Evolutionary conservation across 2,888 invertebrate species (phyloP).

Genomic region (Dryadula phaetusa): DNA sequence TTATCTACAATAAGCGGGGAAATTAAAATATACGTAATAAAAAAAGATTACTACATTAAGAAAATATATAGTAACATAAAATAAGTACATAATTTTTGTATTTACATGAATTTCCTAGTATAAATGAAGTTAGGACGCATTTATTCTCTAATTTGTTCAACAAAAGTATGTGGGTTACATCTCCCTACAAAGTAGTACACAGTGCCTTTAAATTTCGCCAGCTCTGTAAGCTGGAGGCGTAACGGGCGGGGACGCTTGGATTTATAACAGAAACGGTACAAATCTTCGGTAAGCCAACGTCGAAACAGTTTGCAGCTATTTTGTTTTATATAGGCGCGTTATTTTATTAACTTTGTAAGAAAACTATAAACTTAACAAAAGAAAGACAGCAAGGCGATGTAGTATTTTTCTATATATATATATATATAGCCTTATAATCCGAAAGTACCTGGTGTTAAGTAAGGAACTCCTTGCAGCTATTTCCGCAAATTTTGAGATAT

Average conservation of each 20-base stretch:
- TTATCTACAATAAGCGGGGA: too few species aligned
- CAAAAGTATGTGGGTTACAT: slow-evolving; percentile 18
- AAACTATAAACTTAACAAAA: too few species aligned
- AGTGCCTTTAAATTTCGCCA: slow-evolving; percentile 46
- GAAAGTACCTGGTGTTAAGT: too few species aligned
- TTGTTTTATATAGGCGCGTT: slow-evolving; percentile 43
- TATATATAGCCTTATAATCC: too few species aligned
- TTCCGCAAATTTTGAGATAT: too few species aligned
- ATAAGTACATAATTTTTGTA: not conserved
- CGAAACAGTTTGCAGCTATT: slow-evolving; percentile 51
- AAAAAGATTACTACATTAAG: too few species aligned
- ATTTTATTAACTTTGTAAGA: slow-evolving; percentile 41
- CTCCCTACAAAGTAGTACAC: slow-evolving; percentile 41
- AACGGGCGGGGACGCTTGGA: slow-evolving; percentile 45
- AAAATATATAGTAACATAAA: too few species aligned
- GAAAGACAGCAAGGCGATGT: too few species aligned
- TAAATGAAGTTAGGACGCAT: not conserved
- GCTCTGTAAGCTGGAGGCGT: slow-evolving; percentile 48
- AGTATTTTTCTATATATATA: too few species aligned
- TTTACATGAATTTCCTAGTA: not conserved
- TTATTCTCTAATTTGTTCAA: slow-evolving; percentile 5
- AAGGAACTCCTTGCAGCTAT: too few species aligned
- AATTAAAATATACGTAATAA: too few species aligned
- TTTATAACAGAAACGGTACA: slow-evolving; percentile 52
- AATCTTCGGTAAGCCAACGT: slow-evolving; percentile 52